Base-by-base conservation (phyloP, 2,888 invertebrate species). In the Drosophila fulvimacula region DNA sequence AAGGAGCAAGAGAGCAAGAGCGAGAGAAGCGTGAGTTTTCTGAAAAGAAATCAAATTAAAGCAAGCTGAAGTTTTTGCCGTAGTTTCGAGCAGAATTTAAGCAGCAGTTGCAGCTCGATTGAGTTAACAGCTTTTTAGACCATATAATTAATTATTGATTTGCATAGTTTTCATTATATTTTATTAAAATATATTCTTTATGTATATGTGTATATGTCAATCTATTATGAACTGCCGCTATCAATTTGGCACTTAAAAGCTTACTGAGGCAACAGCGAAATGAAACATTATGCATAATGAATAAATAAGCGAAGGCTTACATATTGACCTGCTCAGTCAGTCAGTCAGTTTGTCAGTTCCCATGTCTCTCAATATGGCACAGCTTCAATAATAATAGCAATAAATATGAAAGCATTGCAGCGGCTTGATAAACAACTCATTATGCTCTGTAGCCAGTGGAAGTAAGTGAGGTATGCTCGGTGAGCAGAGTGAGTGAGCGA, bases 361-460 rank as follows among this genome's bases (percentile, higher is more conserved):
- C 48, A 15, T 9, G 24, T 39, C 44, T 56, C 19, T 44, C 68
- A 68, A 68, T 67, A 17, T 68, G 57, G 19, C 39, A 19, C 19
- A n/a, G 57, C 52, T 53, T 69, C 68, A 59, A 68, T 59, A 69
- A 49, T 38, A 69, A 69, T 69, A 49, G 42, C 69, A 69, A 69
- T 69, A 59, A 69, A 69, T 69, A 69, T 69, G 69, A 69, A 69
- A 59, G 68, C 68, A 74, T 60, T 69, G 69, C 75, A 78, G 61
- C 64, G 58, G 82, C 72, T 76, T 72, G 76, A 82, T 82, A 79
- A 79, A 82, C 82, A 79, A 79, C 82, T 82, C 82, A 79, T 82
- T 82, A 65, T 65, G 51, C 64, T 36, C 42, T 24, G 24, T 21
- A 39, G 21, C 27, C 27, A 30, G 46, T 6, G 0, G 2, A 1